Base-by-base conservation (phyloP, 1,140 invertebrate species). In the Contarinia nasturtii region DNA sequence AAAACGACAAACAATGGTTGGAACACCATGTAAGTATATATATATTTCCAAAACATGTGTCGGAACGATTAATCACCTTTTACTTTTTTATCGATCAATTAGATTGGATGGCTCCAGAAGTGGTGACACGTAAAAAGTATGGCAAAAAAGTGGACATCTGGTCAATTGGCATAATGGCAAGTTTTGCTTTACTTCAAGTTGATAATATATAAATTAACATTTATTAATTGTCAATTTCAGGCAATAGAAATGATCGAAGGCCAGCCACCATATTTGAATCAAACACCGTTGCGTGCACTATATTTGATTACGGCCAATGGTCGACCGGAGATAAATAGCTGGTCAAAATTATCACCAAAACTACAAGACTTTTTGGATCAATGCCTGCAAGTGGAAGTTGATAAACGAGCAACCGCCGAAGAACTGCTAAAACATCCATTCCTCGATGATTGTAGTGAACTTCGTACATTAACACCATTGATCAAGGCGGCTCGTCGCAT, bases 111-210 rank as follows among this genome's bases (percentile, higher is more conserved):
- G 87, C 87, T 1, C 88, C 88, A 0, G 88, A 92, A 62, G 92
- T 97, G 10, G 83, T 86, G 0, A 86, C 82, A 0, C 70, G 82
- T 45, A 83, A 86, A 54, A 80, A 83, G 47, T 87, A 86, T 53
- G 83, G 83, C 5, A 85, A 84, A 50, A 94, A 93, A 63, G 89
- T 97, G 1, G 92, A 97, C 62, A 88, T 95, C 27, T 97, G 92
- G 92, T 88, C 84, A 0, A 66, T 92, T 21, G 93, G 93, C 14
- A 97, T 98, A 43, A 95, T 98, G 92, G 89, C 88, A n/a, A n/a
- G n/a, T n/a, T n/a, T n/a, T n/a, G n/a, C n/a, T n/a, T n/a, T n/a
- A n/a, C n/a, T n/a, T n/a, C n/a, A 1, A 92, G 94, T 53, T 15
- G 40, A 18, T 18, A 17, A 14, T 14, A n/a, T n/a, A n/a, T n/a